Conservation (phyloP, 1,140 invertebrate species). For the Zaprionus kolodkinae region DNA sequence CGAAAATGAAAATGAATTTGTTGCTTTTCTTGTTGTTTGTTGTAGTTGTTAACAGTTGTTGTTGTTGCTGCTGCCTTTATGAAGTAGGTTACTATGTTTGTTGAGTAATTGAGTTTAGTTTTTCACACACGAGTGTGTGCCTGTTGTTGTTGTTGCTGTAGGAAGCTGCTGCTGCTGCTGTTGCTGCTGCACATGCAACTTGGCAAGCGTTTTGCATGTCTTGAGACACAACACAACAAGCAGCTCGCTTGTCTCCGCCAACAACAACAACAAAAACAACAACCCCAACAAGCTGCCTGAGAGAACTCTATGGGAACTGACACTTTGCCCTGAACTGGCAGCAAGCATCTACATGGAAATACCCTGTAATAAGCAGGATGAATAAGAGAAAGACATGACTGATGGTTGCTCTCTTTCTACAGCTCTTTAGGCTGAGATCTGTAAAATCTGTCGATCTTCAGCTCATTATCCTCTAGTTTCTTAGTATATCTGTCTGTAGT, state of each 20-base stretch:
- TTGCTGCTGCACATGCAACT: conserved; percentile 73
- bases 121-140: conserved; percentile 73
- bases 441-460: too few species aligned
- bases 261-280: conserved; percentile 22
- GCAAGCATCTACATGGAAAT: background rate
- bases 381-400: background rate
- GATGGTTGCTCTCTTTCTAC: too few species aligned
- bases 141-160: conserved; percentile 53
- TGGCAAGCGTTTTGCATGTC: conserved; percentile 60
- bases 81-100: conserved; percentile 82
- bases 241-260: conserved; percentile 44
- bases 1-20: conserved; percentile 83
- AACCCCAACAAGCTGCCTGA: conserved; percentile 18
- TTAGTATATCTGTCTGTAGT: too few species aligned
- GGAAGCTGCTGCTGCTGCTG: conserved; percentile 67
- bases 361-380: background rate
- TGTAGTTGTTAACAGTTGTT: conserved; percentile 71
- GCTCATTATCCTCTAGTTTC: too few species aligned
- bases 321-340: background rate
- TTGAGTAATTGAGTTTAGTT: conserved; percentile 83
- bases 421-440: too few species aligned
- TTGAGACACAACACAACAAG: conserved; percentile 46
- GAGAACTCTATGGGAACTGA: conserved; percentile 15
- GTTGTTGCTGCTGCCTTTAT: conserved; percentile 57
- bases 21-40: conserved; percentile 76